These are phyloP conservation scores for Meriones psammophilus DNA, from an alignment of 2,797 vertebrate species.

Conservation along the genomic window DNA sequence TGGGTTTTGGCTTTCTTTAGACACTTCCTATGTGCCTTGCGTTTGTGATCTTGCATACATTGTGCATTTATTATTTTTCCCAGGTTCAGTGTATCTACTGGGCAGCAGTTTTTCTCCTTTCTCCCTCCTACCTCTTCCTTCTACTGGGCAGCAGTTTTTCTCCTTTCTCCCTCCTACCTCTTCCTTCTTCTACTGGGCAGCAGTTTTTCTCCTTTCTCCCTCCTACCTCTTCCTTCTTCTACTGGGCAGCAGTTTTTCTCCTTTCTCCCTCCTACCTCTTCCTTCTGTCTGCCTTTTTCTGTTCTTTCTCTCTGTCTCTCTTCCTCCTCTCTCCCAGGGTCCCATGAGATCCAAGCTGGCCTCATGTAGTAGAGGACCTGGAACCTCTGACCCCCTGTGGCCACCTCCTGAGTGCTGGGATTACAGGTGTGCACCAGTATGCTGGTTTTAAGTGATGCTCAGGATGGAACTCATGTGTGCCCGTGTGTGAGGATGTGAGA, in stretches of 20 bases:
- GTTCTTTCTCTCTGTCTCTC: background rate
- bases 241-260: background rate
- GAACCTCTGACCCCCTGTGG: background rate
- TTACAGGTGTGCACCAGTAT: too few species aligned
- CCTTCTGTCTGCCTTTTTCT: too few species aligned
- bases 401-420: background rate
- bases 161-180: background rate
- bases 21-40: too few species aligned
- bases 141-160: background rate
- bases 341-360: background rate
- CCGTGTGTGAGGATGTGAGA: background rate
- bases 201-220: background rate
- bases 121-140: background rate
- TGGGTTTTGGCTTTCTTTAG: slow-evolving; percentile 17
- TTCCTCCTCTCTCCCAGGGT: background rate
- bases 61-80: slow-evolving; percentile 17
- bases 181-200: background rate
- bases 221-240: background rate
- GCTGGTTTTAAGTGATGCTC: background rate
- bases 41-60: background rate
- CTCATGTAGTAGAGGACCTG: background rate
- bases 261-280: background rate
- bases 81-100: background rate
- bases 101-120: background rate
- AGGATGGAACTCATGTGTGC: background rate